phyloP scores from a whole-genome alignment of 2,888 invertebrate species.

The Aelia acuminata region DNA sequence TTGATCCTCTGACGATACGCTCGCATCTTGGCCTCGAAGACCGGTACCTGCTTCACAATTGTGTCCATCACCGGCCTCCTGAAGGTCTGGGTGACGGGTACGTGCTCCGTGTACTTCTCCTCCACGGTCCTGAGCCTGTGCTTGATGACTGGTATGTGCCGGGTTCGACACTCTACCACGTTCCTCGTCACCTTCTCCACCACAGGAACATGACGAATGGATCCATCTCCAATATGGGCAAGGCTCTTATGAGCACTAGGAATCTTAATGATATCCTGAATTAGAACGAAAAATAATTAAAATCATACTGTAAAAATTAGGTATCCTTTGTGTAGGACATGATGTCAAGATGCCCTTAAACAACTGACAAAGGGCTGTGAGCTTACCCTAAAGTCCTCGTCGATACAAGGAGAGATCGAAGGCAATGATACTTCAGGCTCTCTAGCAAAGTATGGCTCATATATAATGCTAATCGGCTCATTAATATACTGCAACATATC shows the following conservation, averaged over 20 bases:
- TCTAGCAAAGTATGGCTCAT: not conserved
- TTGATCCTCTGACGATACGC: not conserved
- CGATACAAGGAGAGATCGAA: not conserved
- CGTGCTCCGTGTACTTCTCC: slow-evolving; percentile 58
- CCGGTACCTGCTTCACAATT: slow-evolving; percentile 53
- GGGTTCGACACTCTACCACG: slow-evolving; percentile 55
- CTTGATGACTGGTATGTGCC: slow-evolving; percentile 54
- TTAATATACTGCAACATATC: not conserved
- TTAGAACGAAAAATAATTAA: not conserved
- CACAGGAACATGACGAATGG: slow-evolving; percentile 40
- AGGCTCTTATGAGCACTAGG: slow-evolving; percentile 34
- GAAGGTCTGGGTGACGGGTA: slow-evolving; percentile 53
- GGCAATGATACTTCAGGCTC: not conserved
- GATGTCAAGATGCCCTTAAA: not conserved
- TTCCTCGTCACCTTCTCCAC: slow-evolving; percentile 6
- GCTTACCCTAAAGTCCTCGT: not conserved
- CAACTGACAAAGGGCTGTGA: not conserved
- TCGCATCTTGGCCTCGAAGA: slow-evolving; percentile 33
- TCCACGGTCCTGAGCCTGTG: slow-evolving; percentile 42
- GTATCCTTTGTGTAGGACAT: not conserved
- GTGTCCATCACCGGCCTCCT: slow-evolving; percentile 54
- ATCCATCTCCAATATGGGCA: not conserved
- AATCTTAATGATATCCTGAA: slow-evolving; percentile 46
- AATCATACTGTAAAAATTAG: not conserved
- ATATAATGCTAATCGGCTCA: not conserved